Percentiles rank a stretch among this genome's conserved stretches.
These are phyloP conservation scores for Papilio polytes DNA, from an alignment of 1,140 invertebrate genomes.

Conservation along the genomic window DNA sequence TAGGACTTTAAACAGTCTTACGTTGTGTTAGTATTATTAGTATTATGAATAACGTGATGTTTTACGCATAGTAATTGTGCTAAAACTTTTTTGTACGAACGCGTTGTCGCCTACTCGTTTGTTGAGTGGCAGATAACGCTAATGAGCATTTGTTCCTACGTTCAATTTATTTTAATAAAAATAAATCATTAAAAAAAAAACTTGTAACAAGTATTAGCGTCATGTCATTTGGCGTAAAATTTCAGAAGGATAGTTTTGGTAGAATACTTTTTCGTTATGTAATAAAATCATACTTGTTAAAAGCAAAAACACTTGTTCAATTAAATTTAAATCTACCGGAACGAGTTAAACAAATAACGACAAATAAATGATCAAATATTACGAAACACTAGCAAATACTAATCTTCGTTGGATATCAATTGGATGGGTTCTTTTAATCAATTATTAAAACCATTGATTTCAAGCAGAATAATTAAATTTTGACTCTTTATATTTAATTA, in stretches of 20 bases:
- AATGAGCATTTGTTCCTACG: background rate
- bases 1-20: background rate
- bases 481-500: no score
- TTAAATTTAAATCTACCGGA: background rate
- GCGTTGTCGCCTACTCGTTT: background rate
- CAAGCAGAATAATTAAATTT: no score
- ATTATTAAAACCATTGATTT: no score
- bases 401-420: no score
- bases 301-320: background rate
- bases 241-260: background rate
- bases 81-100: background rate
- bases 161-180: background rate
- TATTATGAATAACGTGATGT: background rate
- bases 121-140: constrained; percentile 3
- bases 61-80: background rate
- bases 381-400: no score
- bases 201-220: background rate
- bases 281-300: background rate
- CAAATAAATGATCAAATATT: no score
- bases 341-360: no score
- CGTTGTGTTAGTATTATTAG: background rate
- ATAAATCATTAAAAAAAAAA: background rate
- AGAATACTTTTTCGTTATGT: background rate
- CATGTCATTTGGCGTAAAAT: background rate
- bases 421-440: no score